A percentile compares a stretch with the other conserved stretches of the same genome.
These are phyloP conservation scores for Oophaga pumilio DNA, from an alignment of 2,113 vertebrate genomes.

Conservation along the genomic window DNA sequence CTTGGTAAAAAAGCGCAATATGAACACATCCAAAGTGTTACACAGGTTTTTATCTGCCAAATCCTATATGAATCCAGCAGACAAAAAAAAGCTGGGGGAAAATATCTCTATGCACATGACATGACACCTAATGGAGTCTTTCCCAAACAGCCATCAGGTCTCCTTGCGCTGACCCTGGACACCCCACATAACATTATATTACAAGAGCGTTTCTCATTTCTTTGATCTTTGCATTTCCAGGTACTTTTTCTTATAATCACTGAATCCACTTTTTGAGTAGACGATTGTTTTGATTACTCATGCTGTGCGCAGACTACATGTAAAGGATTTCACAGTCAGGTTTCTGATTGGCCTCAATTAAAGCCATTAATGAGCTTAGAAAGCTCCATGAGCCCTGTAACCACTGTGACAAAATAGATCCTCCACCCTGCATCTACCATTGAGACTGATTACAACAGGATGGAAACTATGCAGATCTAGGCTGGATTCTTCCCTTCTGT, in stretches of 20 bases:
- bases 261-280: background rate
- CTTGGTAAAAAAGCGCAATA: no score
- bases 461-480: background rate
- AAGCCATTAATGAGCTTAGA: conserved; percentile 28
- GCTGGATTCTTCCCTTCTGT: no score
- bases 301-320: background rate
- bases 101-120: no score
- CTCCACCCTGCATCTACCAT: conserved; percentile 4
- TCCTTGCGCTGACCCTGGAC: background rate
- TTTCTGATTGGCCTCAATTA: conserved; percentile 32
- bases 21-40: no score
- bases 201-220: background rate
- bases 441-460: background rate
- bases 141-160: no score
- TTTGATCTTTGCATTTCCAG: background rate
- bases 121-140: no score
- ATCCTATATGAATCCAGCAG: no score
- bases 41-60: no score
- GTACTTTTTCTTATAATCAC: background rate
- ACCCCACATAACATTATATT: background rate
- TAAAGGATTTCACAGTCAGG: conserved; percentile 19
- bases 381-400: conserved; percentile 31
- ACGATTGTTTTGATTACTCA: background rate
- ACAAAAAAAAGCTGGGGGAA: no score
- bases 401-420: conserved; percentile 31